phyloP scores from a whole-genome alignment of 1,140 invertebrate species.

The Dendrolimus punctatus region DNA sequence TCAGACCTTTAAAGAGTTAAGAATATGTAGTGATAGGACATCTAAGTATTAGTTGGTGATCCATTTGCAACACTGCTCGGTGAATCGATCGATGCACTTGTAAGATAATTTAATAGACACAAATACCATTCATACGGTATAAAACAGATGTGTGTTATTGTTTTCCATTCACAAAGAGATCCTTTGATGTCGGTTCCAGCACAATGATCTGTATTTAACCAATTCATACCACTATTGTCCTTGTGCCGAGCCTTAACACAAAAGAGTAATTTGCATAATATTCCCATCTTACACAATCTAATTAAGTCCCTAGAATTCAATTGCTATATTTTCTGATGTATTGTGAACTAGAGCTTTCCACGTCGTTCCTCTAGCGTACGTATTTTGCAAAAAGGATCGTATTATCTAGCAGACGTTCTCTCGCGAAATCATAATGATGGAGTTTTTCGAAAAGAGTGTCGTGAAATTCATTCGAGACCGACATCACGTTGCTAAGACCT shows the following conservation, averaged over 20 bases:
- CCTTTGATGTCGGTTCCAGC: constrained; percentile 26
- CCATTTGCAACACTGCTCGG: too few species aligned
- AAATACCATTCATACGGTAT: constrained; percentile 18
- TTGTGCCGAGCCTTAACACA: constrained; percentile 18
- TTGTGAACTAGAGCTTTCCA: too few species aligned
- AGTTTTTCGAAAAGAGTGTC: too few species aligned
- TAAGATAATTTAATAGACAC: constrained; percentile 19
- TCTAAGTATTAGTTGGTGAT: too few species aligned
- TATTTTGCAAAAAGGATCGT: too few species aligned
- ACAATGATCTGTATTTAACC: constrained; percentile 33
- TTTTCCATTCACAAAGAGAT: constrained; percentile 31
- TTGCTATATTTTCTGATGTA: neutral
- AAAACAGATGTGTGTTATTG: constrained; percentile 30
- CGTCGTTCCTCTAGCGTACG: too few species aligned
- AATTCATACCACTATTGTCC: constrained; percentile 30
- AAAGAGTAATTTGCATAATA: constrained; percentile 32
- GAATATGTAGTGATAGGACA: neutral
- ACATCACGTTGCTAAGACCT: too few species aligned
- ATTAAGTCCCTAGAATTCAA: constrained; percentile 9
- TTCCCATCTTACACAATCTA: constrained; percentile 18
- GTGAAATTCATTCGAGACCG: too few species aligned
- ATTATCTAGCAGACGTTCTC: too few species aligned
- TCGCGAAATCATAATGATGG: too few species aligned
- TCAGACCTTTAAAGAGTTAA: too few species aligned
- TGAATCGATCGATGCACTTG: constrained; percentile 9